Evolutionary conservation across 64 coral and sea anemone species (phyloP).

Genomic region (Anthopleura sola): DNA sequence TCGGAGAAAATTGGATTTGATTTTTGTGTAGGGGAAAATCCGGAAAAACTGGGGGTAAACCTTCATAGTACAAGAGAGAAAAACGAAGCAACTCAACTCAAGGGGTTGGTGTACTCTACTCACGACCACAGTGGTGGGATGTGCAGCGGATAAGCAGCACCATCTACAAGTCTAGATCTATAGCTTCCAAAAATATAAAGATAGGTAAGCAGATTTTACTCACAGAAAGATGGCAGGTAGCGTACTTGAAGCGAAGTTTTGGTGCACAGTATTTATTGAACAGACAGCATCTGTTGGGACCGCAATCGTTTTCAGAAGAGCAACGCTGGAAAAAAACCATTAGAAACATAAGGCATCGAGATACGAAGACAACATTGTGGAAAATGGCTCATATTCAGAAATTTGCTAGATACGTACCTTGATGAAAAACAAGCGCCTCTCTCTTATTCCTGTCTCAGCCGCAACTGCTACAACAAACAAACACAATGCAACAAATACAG

Average conservation of each 20-base stretch:
- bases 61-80: too few species aligned
- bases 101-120: too few species aligned
- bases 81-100: too few species aligned
- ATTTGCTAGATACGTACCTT: neutral
- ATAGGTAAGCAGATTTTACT: neutral
- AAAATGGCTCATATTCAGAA: neutral
- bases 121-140: neutral
- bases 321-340: slow-evolving; percentile 49
- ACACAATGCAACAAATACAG: slow-evolving; percentile 2
- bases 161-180: neutral
- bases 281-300: slow-evolving; percentile 57
- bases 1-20: too few species aligned
- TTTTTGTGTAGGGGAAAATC: too few species aligned
- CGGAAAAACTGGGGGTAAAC: too few species aligned
- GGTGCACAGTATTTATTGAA: slow-evolving; percentile 58
- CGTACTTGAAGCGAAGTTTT: slow-evolving; percentile 47
- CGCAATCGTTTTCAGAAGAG: slow-evolving; percentile 47
- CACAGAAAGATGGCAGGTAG: slow-evolving; percentile 48
- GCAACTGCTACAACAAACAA: neutral
- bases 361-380: neutral
- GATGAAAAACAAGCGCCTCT: neutral
- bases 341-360: neutral
- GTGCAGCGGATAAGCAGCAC: neutral
- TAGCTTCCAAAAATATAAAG: neutral
- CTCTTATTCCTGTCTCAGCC: neutral